Base-by-base conservation (phyloP, 2,113 vertebrate genomes). In the Cisticola juncidis region DNA sequence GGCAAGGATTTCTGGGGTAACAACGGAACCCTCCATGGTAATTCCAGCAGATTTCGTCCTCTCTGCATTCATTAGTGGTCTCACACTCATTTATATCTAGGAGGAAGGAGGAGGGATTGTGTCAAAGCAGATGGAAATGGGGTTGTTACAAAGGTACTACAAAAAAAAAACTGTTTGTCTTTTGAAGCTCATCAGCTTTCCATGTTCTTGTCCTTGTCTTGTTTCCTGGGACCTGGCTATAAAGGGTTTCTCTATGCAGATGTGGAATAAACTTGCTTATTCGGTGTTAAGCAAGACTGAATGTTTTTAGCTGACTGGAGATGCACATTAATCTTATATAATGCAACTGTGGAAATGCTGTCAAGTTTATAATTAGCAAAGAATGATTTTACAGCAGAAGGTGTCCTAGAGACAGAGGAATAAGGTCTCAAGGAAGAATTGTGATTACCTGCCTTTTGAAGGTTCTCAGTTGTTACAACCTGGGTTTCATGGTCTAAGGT, bases 1-100 rank as follows among this genome's bases (percentile, higher is more conserved):
- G 98, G 60, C 99, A 99, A 93, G 99, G 99, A 93, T 99, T 99
- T 97, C 97, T 98, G 82, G 99, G 99, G 95, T 99, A 99, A 96
- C 99, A 99, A 42, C 99, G 99, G 98, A 99, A 99, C 85, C 99
- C 99, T 36, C 99, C 99, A 0, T 98, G 99, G 93, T 99, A 99
- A 97, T 99, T 99, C 99, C 99, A 99, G 96, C 99, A 99, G 94
- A 98, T 99, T 92, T 99, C 99, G n/a, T 99, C 99, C 71, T 99
- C 99, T 90, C 98, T 97, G 97, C 99, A 99, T 66, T 98, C 98
- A 69, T 99, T 98, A 80, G 99, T 98, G 4, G 98, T 98, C 94
- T 99, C 99, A 84, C 99, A 99, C 96, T 99, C 99, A 35, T 99
- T 99, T 96, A 99, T 99, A 91, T 99, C 99, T 99, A 94, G 54